Evolutionary conservation across 2,113 vertebrate genomes (phyloP), one percentile per base, ranked within the genome.

Genomic region (Deroptyus accipitrinus): DNA sequence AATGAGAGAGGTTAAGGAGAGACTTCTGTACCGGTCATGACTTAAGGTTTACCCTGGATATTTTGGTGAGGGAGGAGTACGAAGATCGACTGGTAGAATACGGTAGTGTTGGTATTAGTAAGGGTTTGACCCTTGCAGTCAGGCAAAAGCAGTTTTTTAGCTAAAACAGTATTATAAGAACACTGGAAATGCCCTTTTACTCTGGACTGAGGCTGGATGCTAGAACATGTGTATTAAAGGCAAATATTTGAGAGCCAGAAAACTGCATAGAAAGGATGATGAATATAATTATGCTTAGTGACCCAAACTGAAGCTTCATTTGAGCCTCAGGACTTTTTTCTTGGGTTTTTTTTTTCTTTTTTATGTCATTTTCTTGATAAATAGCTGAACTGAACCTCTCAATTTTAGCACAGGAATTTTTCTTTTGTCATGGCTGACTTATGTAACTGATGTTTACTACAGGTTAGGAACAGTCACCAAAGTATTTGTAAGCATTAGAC

Each of bases 181-280:
- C 14, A 54, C 7, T 28, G 7, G 57, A 57, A 77, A 41, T 67
- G 19, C 33, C 66, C 5, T 81, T 62, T 44, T 78, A 49, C 13
- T 41, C 19, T 75, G 42, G 6, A 70, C 3, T 75, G 23, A 90
- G n/a, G n/a, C 64, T 68, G 30, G 94, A 67, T 12, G 7, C 10
- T 41, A 37, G 42, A 35, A 28, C 7, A 6, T 2, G 0, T 1
- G 1, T 73, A 15, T 44, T 23, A 84, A 44, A 85, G 61, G n/a
- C 63, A 85, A 70, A n/a, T 84, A 80, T 14, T 81, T 91, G 52
- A 39, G 89, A 87, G 48, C 41, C 27, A 41, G 27, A 69, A 72
- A 82, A 30, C 13, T 61, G 3, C 1, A 1, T 88, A 35, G 33
- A 72, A 68, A n/a, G 23, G 14, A 11, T 35, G 91, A 49, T 46